Evolutionary conservation across 2,113 vertebrate genomes (phyloP).

Genomic region (Petaurus breviceps): DNA sequence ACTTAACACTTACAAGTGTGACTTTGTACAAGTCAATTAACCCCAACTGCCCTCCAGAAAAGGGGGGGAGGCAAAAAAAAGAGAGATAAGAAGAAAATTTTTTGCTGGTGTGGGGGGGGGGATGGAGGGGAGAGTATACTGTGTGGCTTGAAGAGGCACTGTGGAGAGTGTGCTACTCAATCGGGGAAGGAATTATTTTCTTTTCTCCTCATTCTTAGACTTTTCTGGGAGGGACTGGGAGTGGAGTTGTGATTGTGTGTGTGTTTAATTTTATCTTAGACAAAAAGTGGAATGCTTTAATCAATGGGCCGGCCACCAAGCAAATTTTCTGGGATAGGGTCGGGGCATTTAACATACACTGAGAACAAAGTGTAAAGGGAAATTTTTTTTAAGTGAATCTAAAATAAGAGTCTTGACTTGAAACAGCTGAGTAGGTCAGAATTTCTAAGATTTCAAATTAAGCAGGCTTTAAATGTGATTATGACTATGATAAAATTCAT

Average conservation of each 20-base stretch:
- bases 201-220: background rate
- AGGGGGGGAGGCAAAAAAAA: too few species aligned
- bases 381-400: conserved; percentile 14
- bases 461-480: background rate
- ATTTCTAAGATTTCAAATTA: background rate
- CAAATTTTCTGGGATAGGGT: background rate
- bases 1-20: too few species aligned
- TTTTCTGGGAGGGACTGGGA: background rate
- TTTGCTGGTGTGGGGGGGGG: background rate
- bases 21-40: too few species aligned
- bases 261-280: background rate
- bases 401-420: background rate
- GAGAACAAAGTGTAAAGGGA: background rate
- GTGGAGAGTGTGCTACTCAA: background rate
- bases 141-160: background rate
- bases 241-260: background rate
- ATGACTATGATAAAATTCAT: background rate
- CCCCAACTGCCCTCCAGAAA: too few species aligned
- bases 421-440: background rate
- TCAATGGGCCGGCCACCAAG: background rate
- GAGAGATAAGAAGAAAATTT: background rate
- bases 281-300: background rate
- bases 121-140: background rate
- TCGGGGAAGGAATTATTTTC: background rate
- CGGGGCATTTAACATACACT: background rate